Base-by-base conservation (phyloP, 2,888 invertebrate genomes). In the Melanchra persicariae region DNA sequence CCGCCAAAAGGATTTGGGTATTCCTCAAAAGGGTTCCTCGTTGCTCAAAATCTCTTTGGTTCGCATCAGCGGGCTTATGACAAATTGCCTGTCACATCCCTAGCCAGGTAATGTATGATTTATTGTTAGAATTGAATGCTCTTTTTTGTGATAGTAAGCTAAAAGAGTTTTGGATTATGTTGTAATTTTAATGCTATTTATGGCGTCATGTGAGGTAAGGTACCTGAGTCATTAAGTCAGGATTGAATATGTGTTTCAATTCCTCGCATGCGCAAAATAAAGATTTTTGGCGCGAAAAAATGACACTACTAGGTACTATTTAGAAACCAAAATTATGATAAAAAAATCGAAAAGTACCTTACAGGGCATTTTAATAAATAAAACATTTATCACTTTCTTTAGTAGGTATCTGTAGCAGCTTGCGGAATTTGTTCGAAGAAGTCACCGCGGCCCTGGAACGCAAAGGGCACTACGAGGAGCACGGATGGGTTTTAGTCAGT, bases 41-140 rank as follows among this genome's bases (percentile, higher is more conserved):
- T 89, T 90, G 82, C 89, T 79, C 84, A 82, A 91, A 30, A 93
- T 92, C 91, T 90, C 89, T 87, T 88, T 87, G 89, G 84, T 85
- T 82, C 91, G 93, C 91, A 87, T 93, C 93, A 93, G 89, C 90
- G 92, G 91, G 77, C 89, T 78, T 86, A 92, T 94, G 94, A 95
- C 95, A 95, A 95, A 95, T 95, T 94, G 93, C 93, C 93, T 95
- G 95, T 94, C 93, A 85, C 81, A 91, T 90, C 91, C 93, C 92
- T 91, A 89, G 85, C 92, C 95, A 95, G 95, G 95, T 95, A 95
- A 93, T 94, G 88, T 92, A 92, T 94, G 95, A 95, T 95, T 94
- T 95, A 95, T 94, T 90, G 88, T 84, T 60, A 54, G 62, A 76
- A 77, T 77, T 67, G 63, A 84, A 86, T 79, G 58, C 15, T 67